Conservation (phyloP, 2,113 vertebrate species). For the Rhadina sibilatrix region DNA sequence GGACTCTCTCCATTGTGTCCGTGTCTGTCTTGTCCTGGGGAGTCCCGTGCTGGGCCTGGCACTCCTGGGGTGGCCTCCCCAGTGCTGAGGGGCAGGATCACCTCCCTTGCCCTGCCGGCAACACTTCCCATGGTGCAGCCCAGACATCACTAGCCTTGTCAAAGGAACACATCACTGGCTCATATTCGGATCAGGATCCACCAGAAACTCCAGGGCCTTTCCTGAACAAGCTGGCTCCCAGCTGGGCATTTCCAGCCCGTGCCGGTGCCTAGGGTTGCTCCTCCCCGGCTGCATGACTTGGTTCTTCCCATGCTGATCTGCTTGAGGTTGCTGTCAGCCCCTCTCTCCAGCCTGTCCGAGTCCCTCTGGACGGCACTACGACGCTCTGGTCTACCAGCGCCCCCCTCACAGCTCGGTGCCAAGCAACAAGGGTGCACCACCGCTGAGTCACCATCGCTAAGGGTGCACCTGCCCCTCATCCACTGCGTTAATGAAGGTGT, state of each 20-base stretch:
- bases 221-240: not conserved
- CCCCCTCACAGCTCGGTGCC: not conserved
- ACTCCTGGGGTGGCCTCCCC: too few species aligned
- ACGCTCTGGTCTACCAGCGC: rapidly evolving
- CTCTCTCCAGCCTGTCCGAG: too few species aligned
- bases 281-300: not conserved
- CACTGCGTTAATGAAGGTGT: rapidly evolving
- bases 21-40: not conserved
- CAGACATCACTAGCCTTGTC: rapidly evolving
- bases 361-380: rapidly evolving
- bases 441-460: not conserved
- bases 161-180: rapidly evolving
- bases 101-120: too few species aligned
- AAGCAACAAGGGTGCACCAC: rapidly evolving
- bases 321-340: too few species aligned
- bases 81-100: not conserved
- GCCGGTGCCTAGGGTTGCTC: not conserved
- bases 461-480: rapidly evolving
- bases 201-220: not conserved
- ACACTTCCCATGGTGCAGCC: rapidly evolving
- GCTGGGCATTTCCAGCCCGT: rapidly evolving
- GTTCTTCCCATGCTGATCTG: rapidly evolving
- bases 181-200: not conserved
- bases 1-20: not conserved
- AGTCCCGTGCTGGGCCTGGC: not conserved